Base-by-base conservation (phyloP, 2,797 vertebrate genomes). In the Chloroceryle inda region DNA sequence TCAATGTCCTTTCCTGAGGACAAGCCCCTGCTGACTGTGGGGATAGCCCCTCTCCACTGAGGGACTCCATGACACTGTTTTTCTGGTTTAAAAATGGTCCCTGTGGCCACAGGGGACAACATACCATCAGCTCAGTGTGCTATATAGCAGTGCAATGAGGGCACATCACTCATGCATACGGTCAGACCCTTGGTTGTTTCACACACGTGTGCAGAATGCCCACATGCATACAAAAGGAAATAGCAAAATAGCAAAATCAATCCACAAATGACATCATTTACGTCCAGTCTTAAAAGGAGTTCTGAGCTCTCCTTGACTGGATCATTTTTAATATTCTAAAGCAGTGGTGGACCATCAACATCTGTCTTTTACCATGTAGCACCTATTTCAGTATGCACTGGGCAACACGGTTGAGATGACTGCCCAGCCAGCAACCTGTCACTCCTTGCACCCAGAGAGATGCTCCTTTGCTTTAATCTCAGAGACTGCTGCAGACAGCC, bases 131-230 rank as follows among this genome's bases (percentile, higher is more conserved):
- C 50, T 13, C 38, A 0, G 5, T 8, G 6, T 2, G 15, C 7
- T 6, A 12, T 6, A 35, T 40, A 17, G 45, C 50, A 15, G 37
- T 1, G 7, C 42, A 6, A 6, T 0, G 21, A 4, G 1, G 13
- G 49, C 7, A 6, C 31, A 18, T 4, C 63, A 9, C 1, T 0
- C 6, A 0, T 40, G 14, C 62, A 29, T 31, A 10, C 3, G 0
- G 5, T 23, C 49, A 3, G 29, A 3, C 0, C 26, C 29, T 35
- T 17, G 17, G 31, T 8, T 20, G 14, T 23, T 50, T 55, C 91
- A 31, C 27, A 9, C 10, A 9, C 1, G 0, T 2, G 2, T 27
- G 44, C 31, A 13, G 3, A 6, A 49, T 5, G 21, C 29, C 21
- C 0, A 0, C 18, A 4, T 3, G 2, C 58, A 17, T 17, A 10